A percentile compares a stretch with the other conserved stretches of the same genome.
phyloP scores from a whole-genome alignment of 2,113 vertebrate species.

The Mesocricetus auratus region DNA sequence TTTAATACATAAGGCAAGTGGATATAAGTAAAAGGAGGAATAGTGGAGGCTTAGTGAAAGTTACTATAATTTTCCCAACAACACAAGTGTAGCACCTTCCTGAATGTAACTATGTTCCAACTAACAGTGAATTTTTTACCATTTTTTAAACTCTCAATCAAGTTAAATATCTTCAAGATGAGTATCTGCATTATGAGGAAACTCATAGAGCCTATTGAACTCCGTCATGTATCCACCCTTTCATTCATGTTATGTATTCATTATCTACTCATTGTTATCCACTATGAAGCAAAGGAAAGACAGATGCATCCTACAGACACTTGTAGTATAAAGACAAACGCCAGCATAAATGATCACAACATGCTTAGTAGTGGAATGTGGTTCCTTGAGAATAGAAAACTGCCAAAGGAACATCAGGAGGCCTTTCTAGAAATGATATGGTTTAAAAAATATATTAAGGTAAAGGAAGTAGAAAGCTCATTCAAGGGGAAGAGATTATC shows the following conservation, averaged over 20 bases:
- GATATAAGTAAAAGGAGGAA: neutral
- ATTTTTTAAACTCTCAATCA: neutral
- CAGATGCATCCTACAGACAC: neutral
- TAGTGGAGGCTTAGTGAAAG: neutral
- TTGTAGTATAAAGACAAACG: neutral
- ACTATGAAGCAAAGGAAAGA: neutral
- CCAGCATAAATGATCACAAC: neutral
- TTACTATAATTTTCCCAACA: neutral
- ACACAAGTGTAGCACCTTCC: neutral
- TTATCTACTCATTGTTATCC: neutral
- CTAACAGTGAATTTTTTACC: neutral
- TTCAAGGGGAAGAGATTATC: neutral
- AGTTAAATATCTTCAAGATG: neutral
- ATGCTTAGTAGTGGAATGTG: neutral
- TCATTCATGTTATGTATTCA: neutral
- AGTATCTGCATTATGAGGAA: neutral
- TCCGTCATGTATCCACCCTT: neutral
- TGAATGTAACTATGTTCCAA: neutral
- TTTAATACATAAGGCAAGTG: slow-evolving; percentile 7
- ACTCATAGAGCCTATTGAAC: neutral
- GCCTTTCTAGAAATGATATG: neutral
- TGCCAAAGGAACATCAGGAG: neutral
- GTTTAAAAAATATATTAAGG: neutral
- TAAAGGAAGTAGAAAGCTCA: neutral
- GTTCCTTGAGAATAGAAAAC: neutral